Evolutionary conservation across 2,113 vertebrate genomes (phyloP), one percentile per base, ranked within the genome.

Genomic region (Pteruthius melanotis): DNA sequence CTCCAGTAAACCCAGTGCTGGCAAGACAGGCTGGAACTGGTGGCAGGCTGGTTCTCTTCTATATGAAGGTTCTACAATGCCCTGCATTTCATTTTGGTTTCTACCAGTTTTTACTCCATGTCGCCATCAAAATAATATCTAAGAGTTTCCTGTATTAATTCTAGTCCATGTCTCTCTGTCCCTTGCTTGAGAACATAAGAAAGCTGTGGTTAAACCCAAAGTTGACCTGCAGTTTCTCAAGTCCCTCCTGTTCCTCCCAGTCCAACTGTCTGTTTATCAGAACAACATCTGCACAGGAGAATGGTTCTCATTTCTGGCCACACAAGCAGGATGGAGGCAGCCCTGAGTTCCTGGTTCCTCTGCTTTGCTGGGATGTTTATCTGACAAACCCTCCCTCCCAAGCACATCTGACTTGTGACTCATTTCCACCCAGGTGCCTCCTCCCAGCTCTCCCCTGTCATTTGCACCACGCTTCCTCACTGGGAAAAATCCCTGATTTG

Each of bases 111-210:
- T 57, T 30, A 47, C 7, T 49, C 30, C 26, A 26, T 2, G 4
- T 10, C 71, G 11, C 13, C 31, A 50, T 49, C 15, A 56, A 68
- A 82, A 52, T 3, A 35, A 6, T 19, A 26, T 2, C 31, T 44
- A 15, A 40, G 40, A 30, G 11, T 40, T 44, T 37, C 33, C n/a
- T 18, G 0, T 11, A 3, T 64, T 63, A 72, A 60, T 44, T 61
- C 53, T 40, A 49, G 20, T 5, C 15, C 31, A 4, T 0, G 0
- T 11, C 6, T 33, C 23, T 47, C 11, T 24, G 18, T 26, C 6
- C 12, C 13, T 53, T 28, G 4, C 26, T 66, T 22, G 20, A 71
- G 77, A 30, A 50, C 7, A 2, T 10, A 13, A 35, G 37, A 87
- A 70, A 61, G 26, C 7, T 28, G 33, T 47, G 39, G 12, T 19